Conservation (phyloP, 1,140 invertebrate species). For the Pseudoatta argentina region DNA sequence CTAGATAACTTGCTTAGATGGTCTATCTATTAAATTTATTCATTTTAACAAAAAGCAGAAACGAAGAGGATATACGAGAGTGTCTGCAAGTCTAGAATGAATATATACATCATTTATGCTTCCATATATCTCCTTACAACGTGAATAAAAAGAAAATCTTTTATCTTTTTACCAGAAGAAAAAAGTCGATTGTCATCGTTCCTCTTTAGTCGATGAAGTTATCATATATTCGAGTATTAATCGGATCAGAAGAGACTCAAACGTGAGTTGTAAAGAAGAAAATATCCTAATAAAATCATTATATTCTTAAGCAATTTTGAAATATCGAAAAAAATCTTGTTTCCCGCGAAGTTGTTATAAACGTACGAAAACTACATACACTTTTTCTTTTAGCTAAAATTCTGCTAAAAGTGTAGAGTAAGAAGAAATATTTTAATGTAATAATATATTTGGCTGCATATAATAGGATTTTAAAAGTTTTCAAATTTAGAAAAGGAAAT, state of each 20-base stretch:
- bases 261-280: slow-evolving; percentile 26
- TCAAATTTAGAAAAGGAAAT: background rate
- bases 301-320: slow-evolving; percentile 36
- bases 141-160: background rate
- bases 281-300: slow-evolving; percentile 50
- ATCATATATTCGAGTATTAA: slow-evolving; percentile 1
- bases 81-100: background rate
- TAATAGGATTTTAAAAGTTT: background rate
- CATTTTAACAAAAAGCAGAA: background rate
- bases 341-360: background rate
- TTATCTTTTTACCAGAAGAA: background rate
- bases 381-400: background rate
- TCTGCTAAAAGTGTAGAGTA: background rate
- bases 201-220: slow-evolving; percentile 30
- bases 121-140: background rate
- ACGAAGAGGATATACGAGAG: background rate
- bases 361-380: background rate
- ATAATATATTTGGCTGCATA: background rate
- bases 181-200: slow-evolving; percentile 14
- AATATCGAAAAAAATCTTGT: slow-evolving; percentile 40
- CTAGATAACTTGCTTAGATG: background rate
- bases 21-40: slow-evolving; percentile 48
- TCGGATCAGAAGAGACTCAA: slow-evolving; percentile 14
- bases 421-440: background rate
- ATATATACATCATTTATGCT: background rate